Base-by-base conservation (phyloP, 2,113 vertebrate genomes). In the Coptodon bakossiorum region DNA sequence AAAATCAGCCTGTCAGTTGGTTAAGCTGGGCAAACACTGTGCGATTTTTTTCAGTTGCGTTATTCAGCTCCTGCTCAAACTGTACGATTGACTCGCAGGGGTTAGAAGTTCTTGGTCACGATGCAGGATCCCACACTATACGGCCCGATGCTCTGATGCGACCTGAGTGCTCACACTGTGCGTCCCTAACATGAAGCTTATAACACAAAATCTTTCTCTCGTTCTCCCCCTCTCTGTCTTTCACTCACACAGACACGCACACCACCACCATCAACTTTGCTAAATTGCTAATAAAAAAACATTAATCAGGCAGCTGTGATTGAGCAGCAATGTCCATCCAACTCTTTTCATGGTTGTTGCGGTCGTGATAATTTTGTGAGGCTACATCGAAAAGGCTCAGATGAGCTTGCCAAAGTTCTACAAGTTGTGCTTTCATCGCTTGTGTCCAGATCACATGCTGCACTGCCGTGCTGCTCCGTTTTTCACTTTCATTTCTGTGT, bases 261-360 rank as follows among this genome's bases (percentile, higher is more conserved):
- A 53, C 16, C 50, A 11, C 10, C 38, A 1, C 19, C 50, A 53
- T 2, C 19, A 53, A 10, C 52, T 53, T 22, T 11, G 52, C 2
- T 22, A 53, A 11, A 3, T 22, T 53, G 0, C n/a, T 53, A 53
- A 22, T 53, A n/a, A 5, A 53, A 4, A 53, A 53, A 11, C 5
- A 53, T 53, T 3, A 19, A n/a, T n/a, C n/a, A n/a, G n/a, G 5
- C 52, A 22, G 52, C 52, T 54, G 52, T 54, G 52, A 54, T 54
- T 0, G n/a, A 54, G 2, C 52, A 54, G 10, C 52, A 0, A 2
- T 1, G 1, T 54, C 2, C 0, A 54, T 54, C 1, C 5, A 22
- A 54, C 3, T 22, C 11, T 53, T 54, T 54, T 54, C 52, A 12
- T 0, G n/a, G n/a, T 54, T 54, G 52, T 22, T 22, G n/a, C 22